Evolutionary conservation across 2,888 invertebrate genomes (phyloP).

Genomic region (Hyles lineata): DNA sequence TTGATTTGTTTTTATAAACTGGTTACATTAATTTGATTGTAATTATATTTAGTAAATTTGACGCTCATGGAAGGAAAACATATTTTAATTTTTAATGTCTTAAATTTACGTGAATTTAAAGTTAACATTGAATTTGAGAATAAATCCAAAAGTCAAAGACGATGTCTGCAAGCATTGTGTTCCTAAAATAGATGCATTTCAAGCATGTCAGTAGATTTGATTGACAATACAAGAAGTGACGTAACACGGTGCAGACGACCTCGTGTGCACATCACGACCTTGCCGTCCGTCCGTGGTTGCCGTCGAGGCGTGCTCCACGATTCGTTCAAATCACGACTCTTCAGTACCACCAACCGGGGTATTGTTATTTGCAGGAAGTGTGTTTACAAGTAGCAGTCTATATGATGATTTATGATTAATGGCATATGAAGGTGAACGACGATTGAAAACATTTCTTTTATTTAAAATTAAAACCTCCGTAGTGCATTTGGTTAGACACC

Average conservation of each 20-base stretch:
- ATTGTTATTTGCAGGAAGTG: slow-evolving; percentile 22
- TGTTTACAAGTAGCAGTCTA: slow-evolving; percentile 7
- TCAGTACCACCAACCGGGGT: background rate
- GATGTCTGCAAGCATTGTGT: background rate
- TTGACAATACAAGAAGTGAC: slow-evolving; percentile 35
- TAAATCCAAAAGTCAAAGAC: background rate
- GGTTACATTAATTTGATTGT: background rate
- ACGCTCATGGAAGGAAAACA: too few species aligned
- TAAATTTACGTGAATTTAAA: too few species aligned
- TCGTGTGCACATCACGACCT: slow-evolving; percentile 57
- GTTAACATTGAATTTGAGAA: too few species aligned
- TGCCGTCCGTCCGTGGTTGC: slow-evolving; percentile 36
- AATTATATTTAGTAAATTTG: background rate
- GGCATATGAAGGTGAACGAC: background rate
- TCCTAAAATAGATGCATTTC: background rate
- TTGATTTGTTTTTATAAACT: background rate
- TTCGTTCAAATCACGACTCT: slow-evolving; percentile 47
- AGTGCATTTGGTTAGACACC: background rate
- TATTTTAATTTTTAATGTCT: too few species aligned
- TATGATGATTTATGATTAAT: slow-evolving; percentile 7
- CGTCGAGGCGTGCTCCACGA: slow-evolving; percentile 54
- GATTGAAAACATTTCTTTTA: background rate
- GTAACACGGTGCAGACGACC: slow-evolving; percentile 43
- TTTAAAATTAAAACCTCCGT: background rate
- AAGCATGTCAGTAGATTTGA: background rate